Percentiles rank a stretch among this genome's conserved stretches.
phyloP scores from a whole-genome alignment of 2,888 invertebrate genomes.

The Heteropelma amictum region DNA sequence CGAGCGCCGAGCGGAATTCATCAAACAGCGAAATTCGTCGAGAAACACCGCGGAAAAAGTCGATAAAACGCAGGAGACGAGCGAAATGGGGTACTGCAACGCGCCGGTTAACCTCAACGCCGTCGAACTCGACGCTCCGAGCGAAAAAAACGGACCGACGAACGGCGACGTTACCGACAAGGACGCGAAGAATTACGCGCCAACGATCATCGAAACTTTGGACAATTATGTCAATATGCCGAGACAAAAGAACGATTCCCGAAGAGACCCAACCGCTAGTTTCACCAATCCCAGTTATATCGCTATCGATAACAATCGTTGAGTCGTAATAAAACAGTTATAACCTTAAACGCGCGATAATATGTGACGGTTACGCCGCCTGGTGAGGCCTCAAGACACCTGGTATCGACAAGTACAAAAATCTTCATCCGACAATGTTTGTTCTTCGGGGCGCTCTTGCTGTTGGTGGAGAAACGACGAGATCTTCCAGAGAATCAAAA shows the following conservation, averaged over 20 bases:
- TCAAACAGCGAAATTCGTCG: constrained; percentile 67
- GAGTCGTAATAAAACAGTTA: not conserved
- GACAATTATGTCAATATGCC: constrained; percentile 81
- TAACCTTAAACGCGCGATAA: not conserved
- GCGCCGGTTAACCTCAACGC: constrained; percentile 64
- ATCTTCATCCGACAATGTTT: not conserved
- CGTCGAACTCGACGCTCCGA: too few species aligned
- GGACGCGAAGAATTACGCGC: constrained; percentile 61
- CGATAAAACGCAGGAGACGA: too few species aligned
- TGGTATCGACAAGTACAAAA: constrained; percentile 7
- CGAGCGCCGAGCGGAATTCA: constrained; percentile 72
- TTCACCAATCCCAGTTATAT: constrained; percentile 77
- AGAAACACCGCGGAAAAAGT: too few species aligned
- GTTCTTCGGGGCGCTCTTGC: too few species aligned
- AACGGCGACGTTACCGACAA: constrained; percentile 12
- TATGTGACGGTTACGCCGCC: not conserved
- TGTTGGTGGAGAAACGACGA: too few species aligned
- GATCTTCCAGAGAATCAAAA: too few species aligned
- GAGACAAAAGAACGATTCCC: constrained; percentile 77
- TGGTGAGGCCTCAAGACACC: too few species aligned
- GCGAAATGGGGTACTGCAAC: constrained; percentile 72
- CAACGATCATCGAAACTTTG: constrained; percentile 69
- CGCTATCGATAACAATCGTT: constrained; percentile 64
- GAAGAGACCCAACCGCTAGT: constrained; percentile 65
- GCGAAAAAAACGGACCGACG: too few species aligned